Percentiles rank a stretch among this genome's conserved stretches.
These are phyloP conservation scores for Chrysolina haemoptera DNA, from an alignment of 2,888 invertebrate species.

Conservation along the genomic window DNA sequence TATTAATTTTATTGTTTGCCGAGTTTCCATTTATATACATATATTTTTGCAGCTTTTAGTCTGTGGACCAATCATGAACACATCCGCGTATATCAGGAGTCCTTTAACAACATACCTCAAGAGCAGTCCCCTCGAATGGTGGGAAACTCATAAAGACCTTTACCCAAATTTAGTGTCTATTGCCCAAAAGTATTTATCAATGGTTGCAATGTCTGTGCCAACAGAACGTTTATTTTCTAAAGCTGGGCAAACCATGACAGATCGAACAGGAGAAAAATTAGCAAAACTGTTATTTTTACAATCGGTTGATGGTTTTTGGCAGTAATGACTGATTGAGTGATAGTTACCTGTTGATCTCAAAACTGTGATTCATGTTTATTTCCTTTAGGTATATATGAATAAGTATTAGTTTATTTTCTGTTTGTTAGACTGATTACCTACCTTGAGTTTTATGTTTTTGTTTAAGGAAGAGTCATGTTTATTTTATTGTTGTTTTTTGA, in stretches of 20 bases:
- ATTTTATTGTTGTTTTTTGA: too few species aligned
- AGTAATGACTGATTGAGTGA: too few species aligned
- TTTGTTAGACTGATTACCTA: too few species aligned
- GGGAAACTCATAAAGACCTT: background rate
- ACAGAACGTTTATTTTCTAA: conserved; percentile 37
- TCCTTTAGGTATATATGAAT: too few species aligned
- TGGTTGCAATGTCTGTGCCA: conserved; percentile 40
- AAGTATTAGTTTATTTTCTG: too few species aligned
- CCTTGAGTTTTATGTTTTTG: too few species aligned
- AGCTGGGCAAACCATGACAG: conserved; percentile 29
- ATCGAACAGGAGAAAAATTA: conserved; percentile 4
- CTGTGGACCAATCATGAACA: background rate
- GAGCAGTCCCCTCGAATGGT: background rate
- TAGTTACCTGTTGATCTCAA: too few species aligned
- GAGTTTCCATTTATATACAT: background rate
- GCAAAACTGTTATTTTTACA: background rate
- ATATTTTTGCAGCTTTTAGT: background rate
- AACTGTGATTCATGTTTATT: too few species aligned
- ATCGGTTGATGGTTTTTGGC: background rate
- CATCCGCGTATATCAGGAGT: background rate
- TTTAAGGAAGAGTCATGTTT: too few species aligned
- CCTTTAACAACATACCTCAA: background rate
- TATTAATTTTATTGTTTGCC: background rate
- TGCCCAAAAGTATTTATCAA: conserved; percentile 32
- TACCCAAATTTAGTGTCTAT: background rate